A percentile compares a stretch with the other conserved stretches of the same genome.
phyloP scores from a whole-genome alignment of 1,140 invertebrate species.

The Apis cerana region DNA sequence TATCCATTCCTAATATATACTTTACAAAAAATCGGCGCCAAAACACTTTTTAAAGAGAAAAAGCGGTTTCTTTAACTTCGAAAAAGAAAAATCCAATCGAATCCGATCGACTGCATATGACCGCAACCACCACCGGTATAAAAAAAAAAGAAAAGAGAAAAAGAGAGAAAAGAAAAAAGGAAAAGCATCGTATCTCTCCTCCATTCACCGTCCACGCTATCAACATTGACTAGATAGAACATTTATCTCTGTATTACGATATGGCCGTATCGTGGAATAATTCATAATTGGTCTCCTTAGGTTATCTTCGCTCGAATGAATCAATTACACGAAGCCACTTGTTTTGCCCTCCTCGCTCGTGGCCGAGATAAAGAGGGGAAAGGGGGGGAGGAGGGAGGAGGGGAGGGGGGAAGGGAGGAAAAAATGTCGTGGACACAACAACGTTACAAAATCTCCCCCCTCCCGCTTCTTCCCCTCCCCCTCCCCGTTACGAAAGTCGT shows the following conservation, averaged over 20 bases:
- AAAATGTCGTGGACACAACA: constrained; percentile 32
- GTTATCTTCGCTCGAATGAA: constrained; percentile 51
- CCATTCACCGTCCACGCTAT: neutral
- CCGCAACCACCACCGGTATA: neutral
- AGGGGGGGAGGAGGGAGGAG: no score
- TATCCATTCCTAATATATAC: no score
- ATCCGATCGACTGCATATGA: neutral
- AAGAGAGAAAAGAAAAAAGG: neutral
- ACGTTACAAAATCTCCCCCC: constrained; percentile 64
- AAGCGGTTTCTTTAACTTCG: no score
- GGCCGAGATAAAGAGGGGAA: constrained; percentile 38
- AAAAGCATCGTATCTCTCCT: neutral
- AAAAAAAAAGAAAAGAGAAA: neutral
- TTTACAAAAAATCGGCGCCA: no score
- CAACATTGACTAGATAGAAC: constrained; percentile 2
- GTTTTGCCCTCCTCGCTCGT: constrained; percentile 41
- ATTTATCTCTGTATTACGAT: constrained; percentile 18
- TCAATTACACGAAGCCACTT: constrained; percentile 53
- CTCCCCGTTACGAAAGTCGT: constrained; percentile 48
- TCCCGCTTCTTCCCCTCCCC: no score
- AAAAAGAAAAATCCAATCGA: no score
- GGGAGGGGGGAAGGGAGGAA: no score
- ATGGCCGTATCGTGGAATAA: constrained; percentile 23
- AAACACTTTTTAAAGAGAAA: no score
- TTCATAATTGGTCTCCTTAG: constrained; percentile 46